phyloP scores from a whole-genome alignment of 2,797 vertebrate genomes.

The Smutsia temminckii region DNA sequence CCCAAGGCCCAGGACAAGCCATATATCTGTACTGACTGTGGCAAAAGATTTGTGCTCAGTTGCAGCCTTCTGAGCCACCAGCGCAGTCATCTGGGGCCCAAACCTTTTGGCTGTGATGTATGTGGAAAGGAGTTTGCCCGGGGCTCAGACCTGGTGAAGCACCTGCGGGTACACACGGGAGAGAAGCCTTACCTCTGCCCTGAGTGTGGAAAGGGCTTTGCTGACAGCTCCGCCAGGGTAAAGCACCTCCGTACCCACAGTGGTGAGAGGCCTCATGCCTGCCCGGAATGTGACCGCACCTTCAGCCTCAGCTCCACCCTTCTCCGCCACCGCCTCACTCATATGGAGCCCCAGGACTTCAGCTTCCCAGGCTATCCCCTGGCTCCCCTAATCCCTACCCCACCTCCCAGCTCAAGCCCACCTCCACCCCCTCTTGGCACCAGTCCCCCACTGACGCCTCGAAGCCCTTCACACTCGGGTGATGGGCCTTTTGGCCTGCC shows the following conservation, averaged over 20 bases:
- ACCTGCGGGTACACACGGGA: conserved; percentile 75
- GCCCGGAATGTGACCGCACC: conserved; percentile 81
- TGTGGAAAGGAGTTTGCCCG: conserved; percentile 81
- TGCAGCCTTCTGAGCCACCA: conserved; percentile 80
- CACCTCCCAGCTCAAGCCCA: conserved; percentile 35
- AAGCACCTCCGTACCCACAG: conserved; percentile 83
- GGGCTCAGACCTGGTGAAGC: conserved; percentile 80
- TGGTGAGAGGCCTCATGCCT: conserved; percentile 78
- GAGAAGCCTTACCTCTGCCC: conserved; percentile 82
- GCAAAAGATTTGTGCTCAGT: conserved; percentile 78
- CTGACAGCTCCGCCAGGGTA: conserved; percentile 80
- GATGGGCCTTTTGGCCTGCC: conserved; percentile 77
- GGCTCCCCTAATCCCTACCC: conserved; percentile 37
- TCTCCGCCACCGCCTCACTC: conserved; percentile 81
- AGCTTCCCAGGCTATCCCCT: conserved; percentile 41
- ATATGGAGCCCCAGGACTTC: conserved; percentile 73
- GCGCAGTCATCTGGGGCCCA: conserved; percentile 78
- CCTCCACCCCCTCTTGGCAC: conserved; percentile 67
- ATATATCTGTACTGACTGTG: conserved; percentile 75
- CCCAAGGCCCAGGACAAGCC: conserved; percentile 76
- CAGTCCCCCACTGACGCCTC: conserved; percentile 54
- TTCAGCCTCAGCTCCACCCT: conserved; percentile 83
- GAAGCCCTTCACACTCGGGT: conserved; percentile 69
- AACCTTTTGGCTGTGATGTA: conserved; percentile 78
- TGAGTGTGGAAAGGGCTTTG: conserved; percentile 83